Base-by-base conservation (phyloP, 2,888 invertebrate species). In the Chirona hameri region DNA sequence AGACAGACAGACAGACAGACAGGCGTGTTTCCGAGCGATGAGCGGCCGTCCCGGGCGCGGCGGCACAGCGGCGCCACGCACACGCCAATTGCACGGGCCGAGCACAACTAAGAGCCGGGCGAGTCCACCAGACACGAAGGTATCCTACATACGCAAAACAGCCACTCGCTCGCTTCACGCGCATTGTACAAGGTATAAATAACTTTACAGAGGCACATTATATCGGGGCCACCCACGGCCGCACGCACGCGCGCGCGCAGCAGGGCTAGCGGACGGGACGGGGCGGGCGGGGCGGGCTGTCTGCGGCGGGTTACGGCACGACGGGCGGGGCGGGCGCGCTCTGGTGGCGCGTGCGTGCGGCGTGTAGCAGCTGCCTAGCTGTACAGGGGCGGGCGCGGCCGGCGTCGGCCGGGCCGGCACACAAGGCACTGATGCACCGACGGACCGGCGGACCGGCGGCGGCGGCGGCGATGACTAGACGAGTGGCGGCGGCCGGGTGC, bases 121-220 rank as follows among this genome's bases (percentile, higher is more conserved):
- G 27, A 69, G 18, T 31, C 46, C 76, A 46, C 76, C 12, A 21
- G 76, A 46, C 46, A 76, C 76, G 14, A 46, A 76, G 76, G 76
- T 76, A 76, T 39, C 76, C 76, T 76, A 76, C 31, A 15, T 46
- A 76, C 76, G 5, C 24, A 76, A 76, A 76, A 76, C 76, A 76
- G 46, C 21, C 76, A 76, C 46, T 76, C 76, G 76, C 76, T 76
- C 76, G 76, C 46, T 76, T 46, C 76, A 24, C 76, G 46, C 76
- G 76, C 76, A 76, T 76, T 76, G 76, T 76, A 76, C 76, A 76
- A 76, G 76, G 76, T 76, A 76, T 76, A 76, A 76, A 76, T 76
- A 76, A 76, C 76, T 76, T 76, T 76, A 76, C 76, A 76, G 21
- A 76, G 76, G 76, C 76, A 76, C 76, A 76, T 15, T 46, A 76